These are phyloP conservation scores for Axea sp. DNA, from an alignment of 2,888 invertebrate species.

Conservation along the genomic window DNA sequence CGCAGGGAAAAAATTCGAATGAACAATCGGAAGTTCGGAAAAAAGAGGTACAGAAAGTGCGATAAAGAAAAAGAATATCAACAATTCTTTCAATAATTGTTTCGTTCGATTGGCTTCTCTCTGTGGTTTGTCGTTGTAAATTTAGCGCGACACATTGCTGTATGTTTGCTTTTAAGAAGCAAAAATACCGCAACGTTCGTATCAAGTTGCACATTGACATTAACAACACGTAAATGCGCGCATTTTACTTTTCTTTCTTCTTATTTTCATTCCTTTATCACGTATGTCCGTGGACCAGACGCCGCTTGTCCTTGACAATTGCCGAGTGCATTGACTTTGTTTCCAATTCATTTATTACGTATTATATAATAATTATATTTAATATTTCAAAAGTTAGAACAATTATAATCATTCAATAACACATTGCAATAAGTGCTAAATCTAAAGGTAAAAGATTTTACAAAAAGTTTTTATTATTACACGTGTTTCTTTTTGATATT, in stretches of 20 bases:
- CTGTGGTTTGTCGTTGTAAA: background rate
- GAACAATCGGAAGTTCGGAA: conserved; percentile 6
- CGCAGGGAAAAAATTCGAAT: conserved; percentile 27
- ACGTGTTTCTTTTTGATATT: no score
- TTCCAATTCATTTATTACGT: no score
- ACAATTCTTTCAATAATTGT: conserved; percentile 4
- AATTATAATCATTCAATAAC: no score
- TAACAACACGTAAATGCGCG: conserved; percentile 27
- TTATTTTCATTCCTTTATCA: conserved; percentile 12
- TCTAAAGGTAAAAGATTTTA: no score
- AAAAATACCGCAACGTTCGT: conserved; percentile 12
- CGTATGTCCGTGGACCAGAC: conserved; percentile 15
- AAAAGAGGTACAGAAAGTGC: background rate
- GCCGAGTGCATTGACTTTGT: conserved; percentile 22
- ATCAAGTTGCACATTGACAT: conserved; percentile 9
- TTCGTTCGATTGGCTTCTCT: conserved; percentile 4
- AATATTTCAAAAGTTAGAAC: no score
- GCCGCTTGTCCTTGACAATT: conserved; percentile 16
- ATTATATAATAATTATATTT: no score
- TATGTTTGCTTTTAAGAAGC: background rate
- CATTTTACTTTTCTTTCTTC: conserved; percentile 3
- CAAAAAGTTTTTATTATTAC: no score
- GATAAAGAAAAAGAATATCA: background rate
- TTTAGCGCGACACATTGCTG: conserved; percentile 1
- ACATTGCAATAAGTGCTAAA: no score